Evolutionary conservation across 2,797 vertebrate genomes (phyloP), one percentile per base, ranked within the genome.

Genomic region (Bradypodion ventrale): DNA sequence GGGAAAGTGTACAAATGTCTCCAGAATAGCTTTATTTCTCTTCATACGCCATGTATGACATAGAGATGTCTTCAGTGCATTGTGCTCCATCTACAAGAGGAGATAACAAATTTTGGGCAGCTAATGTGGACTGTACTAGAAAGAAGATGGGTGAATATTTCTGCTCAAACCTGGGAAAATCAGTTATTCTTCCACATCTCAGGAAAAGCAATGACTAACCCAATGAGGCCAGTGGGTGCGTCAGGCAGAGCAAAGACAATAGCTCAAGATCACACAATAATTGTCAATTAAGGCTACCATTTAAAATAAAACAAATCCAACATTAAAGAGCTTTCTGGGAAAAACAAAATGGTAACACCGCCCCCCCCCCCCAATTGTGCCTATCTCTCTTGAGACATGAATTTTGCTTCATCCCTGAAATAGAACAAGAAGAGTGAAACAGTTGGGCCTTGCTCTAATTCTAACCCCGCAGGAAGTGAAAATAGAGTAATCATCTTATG

Each of bases 11-110:
- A n/a, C n/a, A n/a, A n/a, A n/a, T n/a, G n/a, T n/a, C n/a, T n/a
- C n/a, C n/a, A n/a, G n/a, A n/a, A n/a, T n/a, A n/a, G n/a, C n/a
- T n/a, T n/a, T n/a, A n/a, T n/a, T n/a, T n/a, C n/a, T n/a, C n/a
- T n/a, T n/a, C n/a, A n/a, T n/a, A n/a, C n/a, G n/a, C n/a, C n/a
- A n/a, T n/a, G n/a, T n/a, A 1, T 65, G 80, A 7, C 73, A 83
- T 12, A 9, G 10, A 8, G 1, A 49, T 49, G 75, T 90, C 93
- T 93, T 93, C 88, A 82, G 77, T 83, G 37, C 78, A 90, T 40
- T 56, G 82, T 25, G 69, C 84, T 62, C 60, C 63, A 25, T 62
- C 78, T 86, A 60, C 60, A 72, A 82, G 46, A n/a, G 5, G 8
- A 52, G n/a, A 75, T 52, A 32, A 25, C 42, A 75, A 7, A 25